These are phyloP conservation scores for Drosophila testacea DNA, from an alignment of 2,888 invertebrate genomes.

Conservation along the genomic window DNA sequence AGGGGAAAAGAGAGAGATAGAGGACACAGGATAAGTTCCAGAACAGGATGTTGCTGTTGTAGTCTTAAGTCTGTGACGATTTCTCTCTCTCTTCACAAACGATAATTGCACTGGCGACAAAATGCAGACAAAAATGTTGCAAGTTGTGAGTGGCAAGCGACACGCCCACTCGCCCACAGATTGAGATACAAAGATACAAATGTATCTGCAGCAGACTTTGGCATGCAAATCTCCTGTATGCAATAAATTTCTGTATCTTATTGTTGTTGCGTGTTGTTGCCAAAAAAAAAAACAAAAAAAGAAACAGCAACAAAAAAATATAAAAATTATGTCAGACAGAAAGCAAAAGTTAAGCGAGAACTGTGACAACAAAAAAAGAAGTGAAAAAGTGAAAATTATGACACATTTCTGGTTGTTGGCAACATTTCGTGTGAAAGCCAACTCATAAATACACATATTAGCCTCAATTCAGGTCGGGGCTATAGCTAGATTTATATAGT, in stretches of 20 bases:
- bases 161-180: conserved; percentile 45
- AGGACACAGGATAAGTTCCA: conserved; percentile 5
- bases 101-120: conserved; percentile 38
- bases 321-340: conserved; percentile 56
- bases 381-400: conserved; percentile 72
- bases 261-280: conserved; percentile 39
- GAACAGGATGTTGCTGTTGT: conserved; percentile 16
- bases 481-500: conserved; percentile 9
- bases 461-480: conserved; percentile 64
- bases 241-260: conserved; percentile 44
- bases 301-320: conserved; percentile 9
- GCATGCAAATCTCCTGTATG: conserved; percentile 54
- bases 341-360: conserved; percentile 70
- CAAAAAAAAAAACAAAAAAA: conserved; percentile 2
- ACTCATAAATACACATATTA: conserved; percentile 80
- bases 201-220: conserved; percentile 34
- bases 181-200: conserved; percentile 39
- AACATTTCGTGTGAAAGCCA: conserved; percentile 44
- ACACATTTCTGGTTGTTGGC: conserved; percentile 49
- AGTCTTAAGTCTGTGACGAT: conserved; percentile 23
- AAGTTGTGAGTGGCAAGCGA: conserved; percentile 2
- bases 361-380: conserved; percentile 52
- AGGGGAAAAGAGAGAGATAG: background rate
- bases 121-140: conserved; percentile 28
- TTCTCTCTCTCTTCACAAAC: conserved; percentile 2